phyloP scores from a whole-genome alignment of 2,888 invertebrate species.

The Acanthoscelides obtectus region DNA sequence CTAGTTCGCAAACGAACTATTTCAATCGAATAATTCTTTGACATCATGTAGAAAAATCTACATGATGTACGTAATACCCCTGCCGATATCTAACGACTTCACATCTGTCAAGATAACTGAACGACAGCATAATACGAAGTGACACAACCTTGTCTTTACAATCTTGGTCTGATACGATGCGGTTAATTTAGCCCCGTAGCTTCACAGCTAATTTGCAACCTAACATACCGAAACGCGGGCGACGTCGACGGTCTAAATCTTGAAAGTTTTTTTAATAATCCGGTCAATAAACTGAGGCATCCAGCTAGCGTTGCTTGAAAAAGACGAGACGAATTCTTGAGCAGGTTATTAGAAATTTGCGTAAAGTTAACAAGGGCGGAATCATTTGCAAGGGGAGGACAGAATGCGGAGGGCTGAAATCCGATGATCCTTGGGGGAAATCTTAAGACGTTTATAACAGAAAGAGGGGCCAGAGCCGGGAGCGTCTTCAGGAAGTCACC shows the following conservation, averaged over 20 bases:
- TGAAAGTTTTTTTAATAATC: neutral
- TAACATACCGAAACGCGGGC: neutral
- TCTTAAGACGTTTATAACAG: constrained; percentile 8
- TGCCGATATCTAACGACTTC: no score
- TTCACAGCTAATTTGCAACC: neutral
- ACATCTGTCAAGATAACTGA: no score
- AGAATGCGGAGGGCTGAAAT: constrained; percentile 10
- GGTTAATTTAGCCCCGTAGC: neutral
- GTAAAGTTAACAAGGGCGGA: constrained; percentile 24
- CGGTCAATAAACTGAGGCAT: neutral
- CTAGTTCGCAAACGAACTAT: no score
- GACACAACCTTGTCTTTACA: no score
- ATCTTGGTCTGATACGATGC: no score
- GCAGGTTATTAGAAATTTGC: constrained; percentile 17
- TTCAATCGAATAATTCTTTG: no score
- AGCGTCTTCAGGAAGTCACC: neutral
- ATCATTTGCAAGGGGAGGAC: constrained; percentile 16
- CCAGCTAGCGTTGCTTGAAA: neutral
- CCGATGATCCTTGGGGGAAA: constrained; percentile 17
- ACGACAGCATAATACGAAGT: no score
- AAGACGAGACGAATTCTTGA: neutral
- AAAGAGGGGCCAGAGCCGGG: constrained; percentile 19
- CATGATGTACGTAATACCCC: no score
- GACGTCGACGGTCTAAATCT: neutral
- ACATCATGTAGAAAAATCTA: no score